phyloP scores from a whole-genome alignment of 2,797 vertebrate genomes.

The Erethizon dorsatum region DNA sequence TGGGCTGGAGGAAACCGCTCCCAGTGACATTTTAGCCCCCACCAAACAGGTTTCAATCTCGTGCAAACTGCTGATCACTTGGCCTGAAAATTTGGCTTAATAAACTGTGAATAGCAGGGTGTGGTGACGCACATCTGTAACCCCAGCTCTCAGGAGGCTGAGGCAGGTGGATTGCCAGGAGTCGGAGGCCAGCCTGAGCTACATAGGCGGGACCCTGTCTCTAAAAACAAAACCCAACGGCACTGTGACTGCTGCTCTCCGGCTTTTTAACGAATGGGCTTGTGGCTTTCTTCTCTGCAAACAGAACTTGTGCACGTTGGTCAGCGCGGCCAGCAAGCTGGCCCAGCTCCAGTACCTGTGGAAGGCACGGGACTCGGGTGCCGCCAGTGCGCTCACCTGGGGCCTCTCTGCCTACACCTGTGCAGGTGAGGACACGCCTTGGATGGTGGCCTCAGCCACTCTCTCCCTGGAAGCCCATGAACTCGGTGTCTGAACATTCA shows the following conservation, averaged over 20 bases:
- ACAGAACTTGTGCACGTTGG: conserved; percentile 95
- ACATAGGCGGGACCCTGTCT: background rate
- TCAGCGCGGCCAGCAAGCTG: conserved; percentile 95
- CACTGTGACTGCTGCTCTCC: background rate
- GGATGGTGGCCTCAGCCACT: background rate
- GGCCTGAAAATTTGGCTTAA: background rate
- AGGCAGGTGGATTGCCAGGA: background rate
- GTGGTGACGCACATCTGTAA: background rate
- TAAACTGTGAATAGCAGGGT: background rate
- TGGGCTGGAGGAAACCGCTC: background rate
- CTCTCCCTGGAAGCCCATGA: too few species aligned
- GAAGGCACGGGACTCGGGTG: conserved; percentile 92
- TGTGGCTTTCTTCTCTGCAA: conserved; percentile 58
- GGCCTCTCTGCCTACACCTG: conserved; percentile 93
- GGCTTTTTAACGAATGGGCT: background rate
- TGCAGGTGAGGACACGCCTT: conserved; percentile 90
- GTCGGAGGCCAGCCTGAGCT: background rate
- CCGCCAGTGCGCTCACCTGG: conserved; percentile 95
- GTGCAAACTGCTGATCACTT: too few species aligned
- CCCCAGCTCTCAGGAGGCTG: background rate
- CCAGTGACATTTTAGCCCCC: background rate
- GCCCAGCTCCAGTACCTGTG: conserved; percentile 95
- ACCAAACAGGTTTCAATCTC: background rate
- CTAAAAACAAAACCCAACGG: background rate
- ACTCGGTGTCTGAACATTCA: too few species aligned